These are phyloP conservation scores for Trachelus troglodyta DNA, from an alignment of 2,888 invertebrate species.

Conservation along the genomic window DNA sequence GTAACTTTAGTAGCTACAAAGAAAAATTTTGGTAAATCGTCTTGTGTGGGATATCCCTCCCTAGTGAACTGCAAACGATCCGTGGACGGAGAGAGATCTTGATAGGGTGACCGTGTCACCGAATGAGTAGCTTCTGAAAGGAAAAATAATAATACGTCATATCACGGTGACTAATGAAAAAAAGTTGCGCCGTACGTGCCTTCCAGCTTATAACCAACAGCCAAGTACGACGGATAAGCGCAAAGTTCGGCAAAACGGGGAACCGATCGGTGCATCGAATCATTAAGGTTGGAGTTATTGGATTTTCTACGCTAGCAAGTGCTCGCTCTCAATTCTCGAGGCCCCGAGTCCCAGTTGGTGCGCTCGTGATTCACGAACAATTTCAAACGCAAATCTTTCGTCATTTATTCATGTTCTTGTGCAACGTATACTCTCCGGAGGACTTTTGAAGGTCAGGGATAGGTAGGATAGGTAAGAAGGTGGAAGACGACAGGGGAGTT, in stretches of 20 bases:
- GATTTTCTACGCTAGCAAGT: not conserved
- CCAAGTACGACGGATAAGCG: not conserved
- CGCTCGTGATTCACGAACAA: slow-evolving; percentile 6
- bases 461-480: not conserved
- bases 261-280: not conserved
- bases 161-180: not conserved
- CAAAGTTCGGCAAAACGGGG: not conserved
- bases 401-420: slow-evolving; percentile 6
- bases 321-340: not conserved
- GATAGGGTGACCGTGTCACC: slow-evolving; percentile 16
- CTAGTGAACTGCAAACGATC: slow-evolving; percentile 29
- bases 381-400: slow-evolving; percentile 8
- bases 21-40: not conserved
- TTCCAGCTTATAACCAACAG: not conserved
- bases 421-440: not conserved
- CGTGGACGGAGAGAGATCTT: slow-evolving; percentile 59
- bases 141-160: not conserved
- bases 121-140: slow-evolving; percentile 3
- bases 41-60: not conserved
- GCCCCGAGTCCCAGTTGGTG: not conserved
- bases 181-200: not conserved
- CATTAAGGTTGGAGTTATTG: not conserved
- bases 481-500: not conserved
- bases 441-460: slow-evolving; percentile 6
- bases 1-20: not conserved